phyloP scores from a whole-genome alignment of 1,140 invertebrate species.

The Drosophila setifemur region DNA sequence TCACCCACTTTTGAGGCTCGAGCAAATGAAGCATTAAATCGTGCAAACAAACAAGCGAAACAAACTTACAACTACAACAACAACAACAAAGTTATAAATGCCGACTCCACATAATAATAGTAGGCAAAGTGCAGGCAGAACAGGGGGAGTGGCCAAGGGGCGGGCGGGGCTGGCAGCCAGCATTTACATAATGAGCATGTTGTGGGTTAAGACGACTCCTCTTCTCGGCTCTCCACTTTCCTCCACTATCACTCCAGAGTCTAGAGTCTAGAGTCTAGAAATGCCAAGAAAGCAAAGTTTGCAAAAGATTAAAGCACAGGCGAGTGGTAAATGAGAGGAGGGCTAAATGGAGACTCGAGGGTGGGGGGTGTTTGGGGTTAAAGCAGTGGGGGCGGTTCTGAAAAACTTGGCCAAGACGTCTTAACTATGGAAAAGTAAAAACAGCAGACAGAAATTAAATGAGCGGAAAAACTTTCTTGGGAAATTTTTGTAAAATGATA shows the following conservation, averaged over 20 bases:
- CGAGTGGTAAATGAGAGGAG: not conserved
- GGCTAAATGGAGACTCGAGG: not conserved
- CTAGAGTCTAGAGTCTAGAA: constrained; percentile 7
- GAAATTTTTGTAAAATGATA: constrained; percentile 10
- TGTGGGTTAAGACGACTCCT: constrained; percentile 35
- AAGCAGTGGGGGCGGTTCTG: constrained; percentile 27
- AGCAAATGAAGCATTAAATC: constrained; percentile 59
- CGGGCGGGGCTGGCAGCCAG: constrained; percentile 2
- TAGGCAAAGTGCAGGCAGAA: constrained; percentile 10
- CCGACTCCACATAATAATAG: constrained; percentile 51
- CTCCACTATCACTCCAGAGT: not conserved
- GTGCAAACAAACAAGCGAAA: constrained; percentile 53
- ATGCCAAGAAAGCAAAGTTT: constrained; percentile 39
- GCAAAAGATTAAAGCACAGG: constrained; percentile 17
- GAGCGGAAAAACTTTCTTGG: constrained; percentile 20
- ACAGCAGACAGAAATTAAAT: constrained; percentile 26
- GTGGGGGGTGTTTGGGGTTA: not conserved
- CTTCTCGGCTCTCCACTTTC: not conserved
- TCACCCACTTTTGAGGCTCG: constrained; percentile 37
- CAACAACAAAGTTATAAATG: constrained; percentile 42
- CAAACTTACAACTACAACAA: constrained; percentile 35
- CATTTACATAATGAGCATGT: constrained; percentile 60
- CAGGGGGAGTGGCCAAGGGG: not conserved
- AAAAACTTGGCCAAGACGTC: constrained; percentile 30
- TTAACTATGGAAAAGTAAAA: constrained; percentile 14